Conservation (phyloP, 2,113 vertebrate species). For the Lucifuga dentata region DNA sequence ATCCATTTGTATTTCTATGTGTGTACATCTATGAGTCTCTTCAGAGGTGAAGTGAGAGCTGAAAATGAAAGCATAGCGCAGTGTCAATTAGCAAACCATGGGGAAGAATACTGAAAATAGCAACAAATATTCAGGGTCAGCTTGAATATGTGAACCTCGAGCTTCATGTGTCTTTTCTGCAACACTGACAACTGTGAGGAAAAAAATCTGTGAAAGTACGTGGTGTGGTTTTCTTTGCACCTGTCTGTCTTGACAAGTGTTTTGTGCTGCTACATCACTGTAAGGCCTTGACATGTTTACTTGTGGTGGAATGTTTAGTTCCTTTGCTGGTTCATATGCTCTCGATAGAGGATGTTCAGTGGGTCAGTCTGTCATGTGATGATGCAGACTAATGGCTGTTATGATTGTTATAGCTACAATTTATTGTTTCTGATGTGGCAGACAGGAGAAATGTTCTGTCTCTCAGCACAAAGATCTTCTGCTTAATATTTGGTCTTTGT, state of each 20-base stretch:
- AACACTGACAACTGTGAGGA: constrained; percentile 15
- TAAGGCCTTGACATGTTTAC: constrained; percentile 51
- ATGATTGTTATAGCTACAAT: constrained; percentile 37
- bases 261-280: constrained; percentile 46
- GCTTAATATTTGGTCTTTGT: constrained; percentile 23
- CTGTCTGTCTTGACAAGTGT: constrained; percentile 33
- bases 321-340: constrained; percentile 18
- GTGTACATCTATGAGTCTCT: constrained; percentile 38
- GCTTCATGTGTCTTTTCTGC: constrained; percentile 2
- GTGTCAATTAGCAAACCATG: background rate
- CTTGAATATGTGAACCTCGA: background rate
- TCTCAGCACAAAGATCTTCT: constrained; percentile 28
- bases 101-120: constrained; percentile 6
- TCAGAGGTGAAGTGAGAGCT: constrained; percentile 32
- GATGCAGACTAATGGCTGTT: constrained; percentile 42
- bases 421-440: constrained; percentile 28
- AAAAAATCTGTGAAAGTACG: constrained; percentile 27
- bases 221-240: constrained; percentile 26
- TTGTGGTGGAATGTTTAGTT: constrained; percentile 32
- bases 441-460: constrained; percentile 23
- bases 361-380: constrained; percentile 39
- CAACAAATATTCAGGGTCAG: background rate
- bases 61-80: constrained; percentile 15
- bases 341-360: constrained; percentile 35
- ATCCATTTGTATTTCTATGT: constrained; percentile 11